Evolutionary conservation across 2,113 vertebrate species (phyloP).

Genomic region (Hemichromis elongatus): DNA sequence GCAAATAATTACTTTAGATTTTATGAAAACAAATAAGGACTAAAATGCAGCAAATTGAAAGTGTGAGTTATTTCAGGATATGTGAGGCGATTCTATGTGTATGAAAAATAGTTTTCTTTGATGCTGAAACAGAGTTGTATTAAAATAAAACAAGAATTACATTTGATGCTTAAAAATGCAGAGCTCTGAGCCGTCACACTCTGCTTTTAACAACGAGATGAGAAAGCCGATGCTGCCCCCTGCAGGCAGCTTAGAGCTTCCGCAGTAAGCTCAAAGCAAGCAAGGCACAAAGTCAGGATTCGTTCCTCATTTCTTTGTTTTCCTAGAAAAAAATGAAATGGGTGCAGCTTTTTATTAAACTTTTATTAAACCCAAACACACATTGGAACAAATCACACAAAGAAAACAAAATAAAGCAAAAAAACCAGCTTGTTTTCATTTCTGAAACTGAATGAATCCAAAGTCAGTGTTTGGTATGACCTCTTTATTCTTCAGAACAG

Average conservation of each 20-base stretch:
- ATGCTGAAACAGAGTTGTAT: neutral
- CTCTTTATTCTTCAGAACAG: neutral
- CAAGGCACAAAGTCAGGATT: neutral
- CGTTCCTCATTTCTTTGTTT: neutral
- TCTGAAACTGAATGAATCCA: neutral
- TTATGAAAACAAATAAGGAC: neutral
- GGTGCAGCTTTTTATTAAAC: neutral
- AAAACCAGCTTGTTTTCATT: neutral
- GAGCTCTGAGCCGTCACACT: neutral
- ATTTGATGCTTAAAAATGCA: neutral
- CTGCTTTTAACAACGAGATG: neutral
- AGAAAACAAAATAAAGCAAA: neutral
- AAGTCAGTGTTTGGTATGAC: accelerated
- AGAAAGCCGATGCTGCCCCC: neutral
- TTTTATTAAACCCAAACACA: neutral
- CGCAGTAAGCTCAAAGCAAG: neutral
- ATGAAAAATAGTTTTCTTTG: neutral
- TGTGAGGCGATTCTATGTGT: too few species aligned
- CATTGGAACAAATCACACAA: neutral
- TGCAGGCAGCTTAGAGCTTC: neutral
- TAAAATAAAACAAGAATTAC: neutral
- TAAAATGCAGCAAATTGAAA: neutral
- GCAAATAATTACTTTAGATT: neutral
- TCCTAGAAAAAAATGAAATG: neutral
- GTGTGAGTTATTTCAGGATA: neutral